Evolutionary conservation across 2,888 invertebrate species (phyloP), one percentile per base, ranked within the genome.

Genomic region (Diploptera punctata): DNA sequence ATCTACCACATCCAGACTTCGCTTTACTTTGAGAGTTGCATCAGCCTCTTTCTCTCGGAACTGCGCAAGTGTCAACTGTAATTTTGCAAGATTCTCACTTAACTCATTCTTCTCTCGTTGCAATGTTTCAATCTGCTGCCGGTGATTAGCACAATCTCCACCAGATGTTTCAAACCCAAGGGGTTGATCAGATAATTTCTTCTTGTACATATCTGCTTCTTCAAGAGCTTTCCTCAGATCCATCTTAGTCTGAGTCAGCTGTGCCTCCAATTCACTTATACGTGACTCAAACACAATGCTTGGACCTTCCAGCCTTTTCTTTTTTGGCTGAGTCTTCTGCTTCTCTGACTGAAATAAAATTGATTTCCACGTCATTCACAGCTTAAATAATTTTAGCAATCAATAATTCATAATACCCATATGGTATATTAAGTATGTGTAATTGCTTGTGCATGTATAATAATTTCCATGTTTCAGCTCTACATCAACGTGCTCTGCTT

Each of bases 231-330:
- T 92, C 79, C 90, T 90, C 38, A 94, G 81, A 78, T 93, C 93
- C 70, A 94, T 91, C 80, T 87, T 91, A 0, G 91, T 83, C 80
- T 94, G 94, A 7, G 92, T 90, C 57, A 94, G 82, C 78, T 94
- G 94, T 0, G 94, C 94, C 80, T 95, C 94, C 71, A 95, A 81
- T 79, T 95, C 94, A 2, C 93, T 91, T 68, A 94, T 94, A 75
- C 93, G 87, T 0, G 94, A 94, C 81, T 94, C 94, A 79, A 92
- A 93, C 24, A 94, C 91, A 73, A 94, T 93, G 76, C 89, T 90
- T 0, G 94, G 93, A 0, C 93, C 93, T 79, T 92, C 92, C 13
- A 92, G 82, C 0, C 70, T 73, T 24, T 76, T 75, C 71, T 72
- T 75, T 43, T 71, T 75, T 38, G 84, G 82, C 38, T 83, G 73